Conservation (phyloP, 1,140 invertebrate genomes). For the Rhyacophila brunnea region DNA sequence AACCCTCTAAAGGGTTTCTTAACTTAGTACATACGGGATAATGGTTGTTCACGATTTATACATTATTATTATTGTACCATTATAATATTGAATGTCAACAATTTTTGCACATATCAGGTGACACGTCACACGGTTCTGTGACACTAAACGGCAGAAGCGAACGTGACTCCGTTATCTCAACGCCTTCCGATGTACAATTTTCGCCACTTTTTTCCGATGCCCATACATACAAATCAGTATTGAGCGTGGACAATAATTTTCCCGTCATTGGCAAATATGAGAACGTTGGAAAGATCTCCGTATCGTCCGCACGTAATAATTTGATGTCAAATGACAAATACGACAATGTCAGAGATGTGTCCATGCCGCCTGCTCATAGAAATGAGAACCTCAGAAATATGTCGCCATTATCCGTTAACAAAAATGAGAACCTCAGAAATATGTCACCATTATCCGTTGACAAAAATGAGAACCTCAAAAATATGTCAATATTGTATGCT, state of each 20-base stretch:
- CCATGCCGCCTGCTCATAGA: constrained; percentile 42
- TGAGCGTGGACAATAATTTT: no score
- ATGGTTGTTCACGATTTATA: no score
- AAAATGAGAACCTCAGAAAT: constrained; percentile 45
- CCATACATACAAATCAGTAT: no score
- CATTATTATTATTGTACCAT: no score
- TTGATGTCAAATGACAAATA: constrained; percentile 41
- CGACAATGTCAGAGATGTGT: constrained; percentile 45
- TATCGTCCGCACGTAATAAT: constrained; percentile 39
- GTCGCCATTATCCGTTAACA: constrained; percentile 39
- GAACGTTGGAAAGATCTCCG: neutral
- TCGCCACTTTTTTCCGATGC: no score
- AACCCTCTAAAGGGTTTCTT: no score
- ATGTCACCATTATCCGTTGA: constrained; percentile 29
- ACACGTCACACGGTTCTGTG: constrained; percentile 4
- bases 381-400: constrained; percentile 47
- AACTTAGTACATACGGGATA: no score
- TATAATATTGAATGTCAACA: no score
- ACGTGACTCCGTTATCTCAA: constrained; percentile 35
- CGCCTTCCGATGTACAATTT: constrained; percentile 39
- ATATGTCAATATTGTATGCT: no score
- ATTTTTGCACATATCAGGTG: constrained; percentile 9
- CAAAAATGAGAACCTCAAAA: no score
- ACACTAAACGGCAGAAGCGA: constrained; percentile 3
- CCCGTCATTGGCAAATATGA: no score